Conservation (phyloP, 2,888 invertebrate genomes). For the Byasa hedistus region DNA sequence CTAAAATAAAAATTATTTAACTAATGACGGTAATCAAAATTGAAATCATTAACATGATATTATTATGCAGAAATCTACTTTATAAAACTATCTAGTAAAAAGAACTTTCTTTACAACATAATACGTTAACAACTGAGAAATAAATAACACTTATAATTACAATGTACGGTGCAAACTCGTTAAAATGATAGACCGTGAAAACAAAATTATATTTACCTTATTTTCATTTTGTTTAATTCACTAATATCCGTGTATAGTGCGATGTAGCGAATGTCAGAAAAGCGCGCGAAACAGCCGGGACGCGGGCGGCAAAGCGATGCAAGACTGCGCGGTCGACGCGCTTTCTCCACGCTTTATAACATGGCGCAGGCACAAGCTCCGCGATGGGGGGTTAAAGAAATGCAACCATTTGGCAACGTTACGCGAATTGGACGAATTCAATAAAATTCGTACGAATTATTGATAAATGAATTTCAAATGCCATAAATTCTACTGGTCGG, state of each 20-base stretch:
- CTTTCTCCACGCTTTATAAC: slow-evolving; percentile 77
- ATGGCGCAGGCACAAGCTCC: slow-evolving; percentile 43
- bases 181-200: slow-evolving; percentile 13
- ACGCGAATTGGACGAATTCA: slow-evolving; percentile 61
- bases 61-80: no score
- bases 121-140: slow-evolving; percentile 9
- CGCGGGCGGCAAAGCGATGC: slow-evolving; percentile 38
- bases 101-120: background rate
- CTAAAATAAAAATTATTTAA: no score
- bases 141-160: slow-evolving; percentile 7
- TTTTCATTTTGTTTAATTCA: slow-evolving; percentile 48
- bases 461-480: background rate
- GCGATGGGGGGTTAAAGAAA: slow-evolving; percentile 63
- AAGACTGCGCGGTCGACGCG: slow-evolving; percentile 55
- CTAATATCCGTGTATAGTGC: slow-evolving; percentile 48
- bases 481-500: background rate
- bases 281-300: slow-evolving; percentile 54
- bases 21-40: no score
- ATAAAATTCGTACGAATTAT: slow-evolving; percentile 35
- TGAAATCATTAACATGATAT: no score
- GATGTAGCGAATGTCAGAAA: slow-evolving; percentile 58
- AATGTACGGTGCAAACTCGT: background rate
- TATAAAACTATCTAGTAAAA: background rate
- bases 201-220: slow-evolving; percentile 58
- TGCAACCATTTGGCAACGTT: slow-evolving; percentile 66